These are phyloP conservation scores for Scelioninae gen. 2 DNA, from an alignment of 2,888 invertebrate species.

Conservation along the genomic window DNA sequence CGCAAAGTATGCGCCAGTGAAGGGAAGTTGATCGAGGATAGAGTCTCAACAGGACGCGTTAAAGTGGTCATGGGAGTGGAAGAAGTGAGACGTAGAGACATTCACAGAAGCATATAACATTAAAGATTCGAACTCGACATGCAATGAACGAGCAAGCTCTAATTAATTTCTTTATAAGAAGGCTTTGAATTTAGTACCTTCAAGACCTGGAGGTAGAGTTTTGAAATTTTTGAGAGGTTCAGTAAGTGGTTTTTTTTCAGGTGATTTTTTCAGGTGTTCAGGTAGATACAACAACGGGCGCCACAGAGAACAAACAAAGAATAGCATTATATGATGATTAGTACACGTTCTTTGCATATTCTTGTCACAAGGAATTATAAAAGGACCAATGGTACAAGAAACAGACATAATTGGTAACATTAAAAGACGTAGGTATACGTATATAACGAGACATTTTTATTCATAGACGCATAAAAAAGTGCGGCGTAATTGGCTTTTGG, in stretches of 20 bases:
- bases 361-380: constrained; percentile 50
- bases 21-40: constrained; percentile 38
- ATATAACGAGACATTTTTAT: constrained; percentile 41
- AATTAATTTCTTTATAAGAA: constrained; percentile 71
- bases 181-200: constrained; percentile 74
- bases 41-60: constrained; percentile 12
- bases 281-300: constrained; percentile 75
- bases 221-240: constrained; percentile 74
- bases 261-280: constrained; percentile 71
- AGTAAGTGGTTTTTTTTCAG: constrained; percentile 71
- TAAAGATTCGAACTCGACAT: constrained; percentile 64
- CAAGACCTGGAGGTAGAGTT: constrained; percentile 75
- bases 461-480: constrained; percentile 23
- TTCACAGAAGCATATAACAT: constrained; percentile 44
- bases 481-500: neutral
- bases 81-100: constrained; percentile 36
- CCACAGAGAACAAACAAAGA: constrained; percentile 75
- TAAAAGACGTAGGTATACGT: constrained; percentile 52
- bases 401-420: constrained; percentile 53
- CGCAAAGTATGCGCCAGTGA: no score
- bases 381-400: constrained; percentile 55
- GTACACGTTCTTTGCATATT: constrained; percentile 62
- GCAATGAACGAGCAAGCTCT: constrained; percentile 71
- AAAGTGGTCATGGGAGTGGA: constrained; percentile 20
- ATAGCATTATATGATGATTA: constrained; percentile 74